Evolutionary conservation across 2,888 invertebrate genomes (phyloP).

Genomic region (Alloscopus bannaensis): DNA sequence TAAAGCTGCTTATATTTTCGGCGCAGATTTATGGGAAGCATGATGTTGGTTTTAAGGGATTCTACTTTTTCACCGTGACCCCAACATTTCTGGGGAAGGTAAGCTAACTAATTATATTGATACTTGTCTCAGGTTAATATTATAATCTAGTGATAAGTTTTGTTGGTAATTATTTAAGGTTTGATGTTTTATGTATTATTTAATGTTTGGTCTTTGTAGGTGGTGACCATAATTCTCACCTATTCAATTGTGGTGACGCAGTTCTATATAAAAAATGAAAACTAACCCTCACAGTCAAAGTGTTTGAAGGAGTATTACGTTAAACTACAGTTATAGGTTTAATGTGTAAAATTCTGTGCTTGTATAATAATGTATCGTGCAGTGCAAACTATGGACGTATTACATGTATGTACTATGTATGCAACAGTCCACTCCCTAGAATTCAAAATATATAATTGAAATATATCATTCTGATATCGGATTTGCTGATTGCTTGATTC

Average conservation of each 20-base stretch:
- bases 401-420: too few relatives aligned
- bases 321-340: too few relatives aligned
- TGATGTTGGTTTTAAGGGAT: conserved; percentile 56
- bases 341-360: too few relatives aligned
- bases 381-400: too few relatives aligned
- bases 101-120: conserved; percentile 12
- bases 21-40: conserved; percentile 40
- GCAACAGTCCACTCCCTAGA: too few relatives aligned
- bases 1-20: conserved; percentile 36
- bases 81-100: conserved; percentile 42
- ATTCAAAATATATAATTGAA: too few relatives aligned
- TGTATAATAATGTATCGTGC: too few relatives aligned
- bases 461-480: too few relatives aligned
- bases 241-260: conserved; percentile 47
- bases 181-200: neutral
- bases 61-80: conserved; percentile 50
- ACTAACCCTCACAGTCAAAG: too few relatives aligned
- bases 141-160: neutral
- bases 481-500: too few relatives aligned
- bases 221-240: conserved; percentile 30
- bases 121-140: neutral
- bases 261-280: conserved; percentile 35
- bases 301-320: too few relatives aligned
- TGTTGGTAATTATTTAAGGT: neutral
- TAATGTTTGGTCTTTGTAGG: neutral